Evolutionary conservation across 1,140 invertebrate genomes (phyloP), one percentile per base, ranked within the genome.

Genomic region (Brachionus koreanus): DNA sequence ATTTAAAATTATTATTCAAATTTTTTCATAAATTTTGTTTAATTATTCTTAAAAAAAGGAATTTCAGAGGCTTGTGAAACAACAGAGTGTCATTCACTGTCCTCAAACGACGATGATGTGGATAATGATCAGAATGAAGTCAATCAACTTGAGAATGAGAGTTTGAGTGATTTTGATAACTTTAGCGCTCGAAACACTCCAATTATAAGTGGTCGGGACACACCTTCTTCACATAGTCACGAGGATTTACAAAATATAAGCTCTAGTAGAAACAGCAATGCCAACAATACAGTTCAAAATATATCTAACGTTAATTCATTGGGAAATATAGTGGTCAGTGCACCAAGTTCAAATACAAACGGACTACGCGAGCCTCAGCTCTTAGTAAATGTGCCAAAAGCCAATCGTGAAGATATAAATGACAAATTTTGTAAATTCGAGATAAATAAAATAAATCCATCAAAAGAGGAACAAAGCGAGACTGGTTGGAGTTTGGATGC

Each of bases 351-450:
- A 13, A 61, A 84, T n/a, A 93, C 93, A 83, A 91, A 35, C n/a
- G 19, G 16, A 12, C 3, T 92, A 82, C 89, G 90, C 52, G 88
- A 83, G 67, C 85, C 86, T 4, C 84, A 65, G 63, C 89, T 91
- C n/a, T 90, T 91, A 4, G 89, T 91, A 25, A 91, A 90, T 37
- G 87, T 92, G 2, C 89, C 91, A n/a, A 94, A 95, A 85, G 93
- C 46, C 74, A 89, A 89, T 84, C 83, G 89, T 13, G 89, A 89
- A 82, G 96, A 98, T 86, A 95, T 99, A 81, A 96, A 98, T 85
- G 97, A 98, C 83, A 96, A 98, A 88, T 99, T 99, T 91, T 97
- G 96, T 85, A 97, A 97, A 89, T 99, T 99, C 89, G 96, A 97
- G 86, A 95, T 98, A 33, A 86, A 86, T 12, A 84, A 85, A 29